These are phyloP conservation scores for Euplagia quadripunctaria DNA, from an alignment of 2,888 invertebrate species.

Conservation along the genomic window DNA sequence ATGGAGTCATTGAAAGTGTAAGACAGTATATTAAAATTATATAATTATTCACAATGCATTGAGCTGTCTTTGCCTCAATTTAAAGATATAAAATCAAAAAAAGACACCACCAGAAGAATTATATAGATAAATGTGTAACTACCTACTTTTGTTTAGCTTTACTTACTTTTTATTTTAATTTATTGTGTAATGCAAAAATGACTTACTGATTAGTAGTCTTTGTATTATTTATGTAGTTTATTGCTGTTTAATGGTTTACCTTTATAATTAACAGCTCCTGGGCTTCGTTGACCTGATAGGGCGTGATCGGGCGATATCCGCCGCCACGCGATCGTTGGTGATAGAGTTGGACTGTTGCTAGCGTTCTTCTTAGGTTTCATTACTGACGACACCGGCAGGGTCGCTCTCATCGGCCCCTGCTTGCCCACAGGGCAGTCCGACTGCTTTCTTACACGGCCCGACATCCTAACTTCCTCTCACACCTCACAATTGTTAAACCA, in stretches of 20 bases:
- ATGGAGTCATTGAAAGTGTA: background rate
- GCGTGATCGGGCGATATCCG: slow-evolving; percentile 91
- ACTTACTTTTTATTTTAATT: background rate
- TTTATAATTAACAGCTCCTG: slow-evolving; percentile 91
- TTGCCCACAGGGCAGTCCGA: slow-evolving; percentile 88
- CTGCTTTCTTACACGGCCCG: slow-evolving; percentile 89
- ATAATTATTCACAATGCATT: background rate
- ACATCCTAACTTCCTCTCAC: slow-evolving; percentile 77
- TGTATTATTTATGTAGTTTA: background rate
- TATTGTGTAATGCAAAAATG: background rate
- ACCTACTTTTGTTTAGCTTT: background rate
- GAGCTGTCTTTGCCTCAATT: background rate
- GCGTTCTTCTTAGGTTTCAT: slow-evolving; percentile 89
- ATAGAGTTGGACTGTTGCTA: slow-evolving; percentile 89
- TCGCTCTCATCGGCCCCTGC: slow-evolving; percentile 92
- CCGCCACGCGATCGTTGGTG: slow-evolving; percentile 90
- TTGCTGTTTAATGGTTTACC: slow-evolving; percentile 71
- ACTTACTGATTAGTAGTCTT: background rate
- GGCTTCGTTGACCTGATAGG: slow-evolving; percentile 91
- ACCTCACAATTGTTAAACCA: slow-evolving; percentile 58
- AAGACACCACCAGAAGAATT: background rate
- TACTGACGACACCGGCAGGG: slow-evolving; percentile 91
- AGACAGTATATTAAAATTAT: background rate
- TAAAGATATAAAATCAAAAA: background rate
- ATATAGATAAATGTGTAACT: background rate